A percentile compares a stretch with the other conserved stretches of the same genome.
These are phyloP conservation scores for Bubo blakistoni DNA, from an alignment of 2,113 vertebrate genomes.

Conservation along the genomic window DNA sequence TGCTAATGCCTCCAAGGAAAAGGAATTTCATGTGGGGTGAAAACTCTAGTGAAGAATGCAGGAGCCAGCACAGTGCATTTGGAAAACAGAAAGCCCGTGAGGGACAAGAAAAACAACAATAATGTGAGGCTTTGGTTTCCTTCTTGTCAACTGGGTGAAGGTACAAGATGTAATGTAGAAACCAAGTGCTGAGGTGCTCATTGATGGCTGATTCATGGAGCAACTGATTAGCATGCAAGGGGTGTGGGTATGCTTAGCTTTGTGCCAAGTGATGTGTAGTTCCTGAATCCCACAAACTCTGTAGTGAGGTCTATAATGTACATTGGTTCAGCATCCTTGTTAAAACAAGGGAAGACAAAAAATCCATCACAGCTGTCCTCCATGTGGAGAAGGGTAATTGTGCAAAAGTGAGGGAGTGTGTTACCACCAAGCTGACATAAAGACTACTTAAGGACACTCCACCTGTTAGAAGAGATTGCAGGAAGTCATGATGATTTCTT, in stretches of 20 bases:
- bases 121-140: background rate
- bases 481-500: background rate
- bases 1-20: conserved; percentile 5
- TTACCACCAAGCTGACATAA: background rate
- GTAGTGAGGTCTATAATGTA: background rate
- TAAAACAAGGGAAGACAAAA: background rate
- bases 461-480: background rate
- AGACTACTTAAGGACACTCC: background rate
- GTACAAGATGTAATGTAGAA: background rate
- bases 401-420: background rate
- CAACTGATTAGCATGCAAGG: background rate
- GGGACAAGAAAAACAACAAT: background rate
- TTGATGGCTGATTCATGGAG: background rate
- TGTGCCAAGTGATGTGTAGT: background rate
- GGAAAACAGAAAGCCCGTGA: background rate
- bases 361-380: background rate
- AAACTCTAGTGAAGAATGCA: background rate
- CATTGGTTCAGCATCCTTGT: background rate
- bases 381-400: background rate
- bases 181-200: background rate
- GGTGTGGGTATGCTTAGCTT: background rate
- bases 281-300: background rate
- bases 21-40: background rate
- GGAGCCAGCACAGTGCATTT: background rate
- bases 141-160: background rate